phyloP scores from a whole-genome alignment of 2,797 vertebrate genomes.

The Dipus sagitta region DNA sequence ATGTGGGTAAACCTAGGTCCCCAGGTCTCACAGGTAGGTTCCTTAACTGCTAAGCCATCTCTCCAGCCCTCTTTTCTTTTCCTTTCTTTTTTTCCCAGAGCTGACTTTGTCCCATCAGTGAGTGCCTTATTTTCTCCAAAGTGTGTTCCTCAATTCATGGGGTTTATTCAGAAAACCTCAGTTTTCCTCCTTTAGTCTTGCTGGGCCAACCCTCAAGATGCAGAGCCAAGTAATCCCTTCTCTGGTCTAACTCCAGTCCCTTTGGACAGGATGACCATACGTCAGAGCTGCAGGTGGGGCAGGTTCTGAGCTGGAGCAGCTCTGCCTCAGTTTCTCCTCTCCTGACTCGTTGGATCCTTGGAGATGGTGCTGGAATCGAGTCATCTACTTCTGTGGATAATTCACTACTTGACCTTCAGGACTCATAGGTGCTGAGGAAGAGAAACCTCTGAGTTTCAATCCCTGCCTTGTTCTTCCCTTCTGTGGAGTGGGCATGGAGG shows the following conservation, averaged over 20 bases:
- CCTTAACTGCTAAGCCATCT: no score
- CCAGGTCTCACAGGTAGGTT: no score
- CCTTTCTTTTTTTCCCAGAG: neutral
- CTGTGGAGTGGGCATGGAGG: neutral
- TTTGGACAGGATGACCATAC: neutral
- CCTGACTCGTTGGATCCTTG: neutral
- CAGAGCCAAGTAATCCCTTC: conserved; percentile 31
- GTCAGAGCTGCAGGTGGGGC: neutral
- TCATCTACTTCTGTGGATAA: neutral
- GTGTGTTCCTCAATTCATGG: neutral
- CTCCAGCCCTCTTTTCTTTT: no score
- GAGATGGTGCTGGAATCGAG: neutral
- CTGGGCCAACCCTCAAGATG: neutral
- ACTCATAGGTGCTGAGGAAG: conserved; percentile 21
- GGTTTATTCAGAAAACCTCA: conserved; percentile 13
- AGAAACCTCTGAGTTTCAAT: neutral
- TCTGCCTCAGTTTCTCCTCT: conserved; percentile 1
- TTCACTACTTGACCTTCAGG: neutral
- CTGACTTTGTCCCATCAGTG: neutral
- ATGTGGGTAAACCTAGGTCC: no score
- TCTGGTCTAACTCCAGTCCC: conserved; percentile 4
- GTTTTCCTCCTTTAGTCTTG: neutral
- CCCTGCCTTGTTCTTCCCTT: conserved; percentile 12
- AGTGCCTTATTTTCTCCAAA: neutral
- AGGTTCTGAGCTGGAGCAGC: neutral